Percentiles rank a stretch among this genome's conserved stretches.
phyloP scores from a whole-genome alignment of 2,797 vertebrate species.

The Urosaurus nigricauda region DNA sequence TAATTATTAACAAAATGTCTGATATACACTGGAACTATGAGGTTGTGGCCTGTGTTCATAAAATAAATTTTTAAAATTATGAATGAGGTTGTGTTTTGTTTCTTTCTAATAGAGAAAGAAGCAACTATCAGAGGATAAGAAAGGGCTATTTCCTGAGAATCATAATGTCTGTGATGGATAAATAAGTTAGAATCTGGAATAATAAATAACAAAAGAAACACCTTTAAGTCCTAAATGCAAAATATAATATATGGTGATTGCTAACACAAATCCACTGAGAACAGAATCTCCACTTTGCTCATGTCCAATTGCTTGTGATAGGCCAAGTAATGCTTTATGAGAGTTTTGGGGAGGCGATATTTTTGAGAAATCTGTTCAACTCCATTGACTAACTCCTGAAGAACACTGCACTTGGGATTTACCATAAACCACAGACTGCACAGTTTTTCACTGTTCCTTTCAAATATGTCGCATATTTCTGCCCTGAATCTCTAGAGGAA shows the following conservation, averaged over 20 bases:
- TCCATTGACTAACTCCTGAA: constrained; percentile 48
- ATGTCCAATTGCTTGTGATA: constrained; percentile 23
- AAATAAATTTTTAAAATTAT: constrained; percentile 31
- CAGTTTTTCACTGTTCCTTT: constrained; percentile 50
- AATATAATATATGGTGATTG: constrained; percentile 8
- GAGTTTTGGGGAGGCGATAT: not conserved
- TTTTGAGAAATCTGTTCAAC: constrained; percentile 27
- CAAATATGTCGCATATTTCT: constrained; percentile 54
- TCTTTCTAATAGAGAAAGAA: constrained; percentile 55
- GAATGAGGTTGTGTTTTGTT: constrained; percentile 47
- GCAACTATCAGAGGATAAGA: constrained; percentile 39
- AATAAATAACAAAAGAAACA: constrained; percentile 32
- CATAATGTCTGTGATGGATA: constrained; percentile 37
- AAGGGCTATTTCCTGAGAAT: constrained; percentile 22
- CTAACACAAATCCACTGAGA: constrained; percentile 35
- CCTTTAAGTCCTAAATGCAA: not conserved
- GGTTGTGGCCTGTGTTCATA: constrained; percentile 48
- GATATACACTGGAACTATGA: constrained; percentile 59
- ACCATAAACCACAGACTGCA: constrained; percentile 34
- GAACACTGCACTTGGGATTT: constrained; percentile 38
- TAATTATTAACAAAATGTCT: constrained; percentile 58
- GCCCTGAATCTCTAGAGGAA: constrained; percentile 40
- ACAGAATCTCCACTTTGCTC: not conserved
- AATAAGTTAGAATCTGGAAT: constrained; percentile 41
- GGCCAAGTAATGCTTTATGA: constrained; percentile 23